Evolutionary conservation across 2,888 invertebrate species (phyloP), one percentile per base, ranked within the genome.

Genomic region (Diaphora mendica): DNA sequence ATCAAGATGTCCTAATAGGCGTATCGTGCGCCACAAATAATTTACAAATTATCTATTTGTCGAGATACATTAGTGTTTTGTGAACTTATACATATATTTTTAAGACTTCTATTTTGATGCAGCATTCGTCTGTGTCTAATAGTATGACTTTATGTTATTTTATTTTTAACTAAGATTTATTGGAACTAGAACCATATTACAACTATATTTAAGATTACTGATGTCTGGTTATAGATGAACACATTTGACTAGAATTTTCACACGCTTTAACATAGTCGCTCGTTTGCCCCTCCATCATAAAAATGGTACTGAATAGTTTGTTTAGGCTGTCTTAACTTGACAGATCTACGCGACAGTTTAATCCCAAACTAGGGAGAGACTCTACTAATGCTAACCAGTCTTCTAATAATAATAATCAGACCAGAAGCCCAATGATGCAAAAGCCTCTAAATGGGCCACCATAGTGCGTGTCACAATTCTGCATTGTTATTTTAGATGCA

Each of bases 1-100:
- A 94, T 95, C 95, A 95, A 93, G 95, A 91, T 89, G 90, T 91
- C 89, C 95, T 95, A 95, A 95, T 95, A 95, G 94, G 94, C 94
- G 93, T 93, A 91, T 85, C 92, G 89, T 88, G 88, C 80, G 92
- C 91, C 93, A 92, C 91, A 92, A 95, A 95, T 95, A 95, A 94
- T 92, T 94, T 92, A 95, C 94, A 94, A 95, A 95, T 93, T 91
- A 91, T 87, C 86, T 88, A 83, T 89, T 88, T 88, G 88, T 86
- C 77, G 79, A 84, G 81, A 79, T 80, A 78, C 75, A 77, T 70
- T 70, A 48, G 71, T 77, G 44, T 80, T 82, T 78, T 75, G 77
- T 78, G 71, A 67, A 76, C 39, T 51, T 69, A 62, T 30, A 26
- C 30, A 79, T 79, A 75, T 85, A 86, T 83, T 82, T 87, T 85